These are phyloP conservation scores for Lamprotornis superbus DNA, from an alignment of 2,113 vertebrate species.

Conservation along the genomic window DNA sequence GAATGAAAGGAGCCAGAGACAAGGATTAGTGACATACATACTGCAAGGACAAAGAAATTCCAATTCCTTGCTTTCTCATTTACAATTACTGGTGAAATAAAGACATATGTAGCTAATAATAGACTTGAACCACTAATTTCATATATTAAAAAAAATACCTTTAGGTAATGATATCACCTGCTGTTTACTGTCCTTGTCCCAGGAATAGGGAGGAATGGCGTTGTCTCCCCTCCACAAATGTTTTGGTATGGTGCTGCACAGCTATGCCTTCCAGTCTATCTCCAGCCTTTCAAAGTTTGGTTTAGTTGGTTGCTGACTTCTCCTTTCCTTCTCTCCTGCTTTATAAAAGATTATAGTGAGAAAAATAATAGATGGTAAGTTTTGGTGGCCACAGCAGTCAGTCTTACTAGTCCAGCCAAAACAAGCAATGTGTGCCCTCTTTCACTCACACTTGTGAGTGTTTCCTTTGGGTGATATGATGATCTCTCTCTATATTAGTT, in stretches of 20 bases:
- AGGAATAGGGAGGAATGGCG: not conserved
- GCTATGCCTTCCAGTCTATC: not conserved
- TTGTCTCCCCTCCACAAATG: not conserved
- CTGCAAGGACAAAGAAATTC: not conserved
- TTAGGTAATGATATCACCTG: not conserved
- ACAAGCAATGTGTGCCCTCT: rapidly evolving
- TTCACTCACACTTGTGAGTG: rapidly evolving
- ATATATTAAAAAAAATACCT: not conserved
- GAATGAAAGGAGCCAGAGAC: not conserved
- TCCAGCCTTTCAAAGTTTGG: not conserved
- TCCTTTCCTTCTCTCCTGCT: not conserved
- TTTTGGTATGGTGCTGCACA: not conserved
- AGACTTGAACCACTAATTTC: not conserved
- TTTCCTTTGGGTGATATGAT: not conserved
- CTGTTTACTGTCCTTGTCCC: not conserved
- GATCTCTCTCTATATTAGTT: rapidly evolving
- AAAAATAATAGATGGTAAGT: not conserved
- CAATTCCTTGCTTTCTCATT: not conserved
- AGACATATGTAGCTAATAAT: not conserved
- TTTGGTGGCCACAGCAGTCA: not conserved
- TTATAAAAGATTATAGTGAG: not conserved
- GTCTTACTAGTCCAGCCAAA: not conserved
- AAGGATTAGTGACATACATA: not conserved
- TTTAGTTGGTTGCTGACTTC: not conserved
- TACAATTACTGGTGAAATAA: not conserved